These are phyloP conservation scores for Lycaena phlaeas DNA, from an alignment of 2,888 invertebrate species.

Conservation along the genomic window DNA sequence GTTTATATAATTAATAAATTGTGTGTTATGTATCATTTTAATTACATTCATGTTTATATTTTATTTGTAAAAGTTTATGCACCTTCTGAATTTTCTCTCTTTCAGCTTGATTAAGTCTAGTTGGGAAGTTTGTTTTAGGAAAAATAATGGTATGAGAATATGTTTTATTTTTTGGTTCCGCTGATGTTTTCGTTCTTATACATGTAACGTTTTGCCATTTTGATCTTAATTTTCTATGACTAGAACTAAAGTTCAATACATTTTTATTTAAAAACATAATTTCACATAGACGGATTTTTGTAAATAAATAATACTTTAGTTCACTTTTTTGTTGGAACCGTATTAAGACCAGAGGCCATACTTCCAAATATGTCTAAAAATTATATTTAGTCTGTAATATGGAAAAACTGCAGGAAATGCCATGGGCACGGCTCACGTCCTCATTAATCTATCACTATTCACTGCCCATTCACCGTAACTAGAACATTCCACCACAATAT, in stretches of 20 bases:
- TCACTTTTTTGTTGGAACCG: too few species aligned
- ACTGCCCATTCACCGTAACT: too few species aligned
- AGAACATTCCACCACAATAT: too few species aligned
- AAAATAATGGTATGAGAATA: constrained; percentile 60
- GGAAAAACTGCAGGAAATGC: too few species aligned
- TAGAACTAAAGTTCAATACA: constrained; percentile 28
- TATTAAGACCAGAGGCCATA: too few species aligned
- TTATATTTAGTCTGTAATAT: too few species aligned
- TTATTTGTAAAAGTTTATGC: constrained; percentile 11
- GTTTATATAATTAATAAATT: background rate
- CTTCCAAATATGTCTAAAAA: too few species aligned
- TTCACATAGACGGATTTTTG: too few species aligned
- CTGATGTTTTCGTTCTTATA: constrained; percentile 39
- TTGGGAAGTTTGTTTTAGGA: constrained; percentile 55
- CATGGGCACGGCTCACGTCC: too few species aligned
- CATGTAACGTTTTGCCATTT: constrained; percentile 35
- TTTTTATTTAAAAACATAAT: constrained; percentile 39
- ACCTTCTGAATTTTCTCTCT: constrained; percentile 58
- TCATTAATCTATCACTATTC: too few species aligned
- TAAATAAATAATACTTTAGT: too few species aligned
- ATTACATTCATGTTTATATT: background rate
- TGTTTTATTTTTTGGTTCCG: constrained; percentile 45
- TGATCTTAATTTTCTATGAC: constrained; percentile 32
- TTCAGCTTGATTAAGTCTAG: constrained; percentile 37
- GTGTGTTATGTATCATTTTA: background rate